These are phyloP conservation scores for Glyphotaelius pellucidus DNA, from an alignment of 2,888 invertebrate genomes.

Conservation along the genomic window DNA sequence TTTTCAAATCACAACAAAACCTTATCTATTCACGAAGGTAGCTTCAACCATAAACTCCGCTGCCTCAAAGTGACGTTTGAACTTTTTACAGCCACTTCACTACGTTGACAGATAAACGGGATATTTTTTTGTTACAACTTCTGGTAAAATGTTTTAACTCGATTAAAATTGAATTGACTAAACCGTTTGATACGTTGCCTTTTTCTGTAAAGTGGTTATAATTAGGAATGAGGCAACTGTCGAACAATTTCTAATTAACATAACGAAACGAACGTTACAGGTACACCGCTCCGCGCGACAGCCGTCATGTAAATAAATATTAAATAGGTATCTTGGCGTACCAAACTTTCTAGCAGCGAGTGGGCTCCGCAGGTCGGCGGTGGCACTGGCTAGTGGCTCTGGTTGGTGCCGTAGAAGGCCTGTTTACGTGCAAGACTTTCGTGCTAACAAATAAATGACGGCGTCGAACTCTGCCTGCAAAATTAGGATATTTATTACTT, in stretches of 20 bases:
- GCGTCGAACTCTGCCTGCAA: not conserved
- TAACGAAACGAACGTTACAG: slow-evolving; percentile 44
- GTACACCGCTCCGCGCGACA: slow-evolving; percentile 45
- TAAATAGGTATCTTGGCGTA: slow-evolving; percentile 41
- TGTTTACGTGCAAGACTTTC: slow-evolving; percentile 24
- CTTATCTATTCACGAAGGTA: slow-evolving; percentile 39
- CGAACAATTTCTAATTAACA: slow-evolving; percentile 44
- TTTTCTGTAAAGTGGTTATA: slow-evolving; percentile 21
- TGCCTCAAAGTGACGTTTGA: slow-evolving; percentile 57
- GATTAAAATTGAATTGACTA: not conserved
- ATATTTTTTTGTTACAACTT: slow-evolving; percentile 28
- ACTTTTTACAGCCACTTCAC: slow-evolving; percentile 50
- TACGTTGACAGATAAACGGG: slow-evolving; percentile 48
- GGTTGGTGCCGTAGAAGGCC: slow-evolving; percentile 36
- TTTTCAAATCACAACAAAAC: slow-evolving; percentile 28
- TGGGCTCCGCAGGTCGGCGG: not conserved
- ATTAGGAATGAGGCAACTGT: slow-evolving; percentile 39
- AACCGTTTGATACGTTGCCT: not conserved
- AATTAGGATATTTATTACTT: not conserved
- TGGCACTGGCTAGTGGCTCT: not conserved
- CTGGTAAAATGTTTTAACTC: slow-evolving; percentile 5
- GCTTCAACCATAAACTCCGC: slow-evolving; percentile 6
- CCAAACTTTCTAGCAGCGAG: slow-evolving; percentile 53
- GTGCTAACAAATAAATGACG: not conserved
- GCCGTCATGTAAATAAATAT: slow-evolving; percentile 52